These are phyloP conservation scores for Helobdella robusta DNA, from an alignment of 2,888 invertebrate species.

Conservation along the genomic window DNA sequence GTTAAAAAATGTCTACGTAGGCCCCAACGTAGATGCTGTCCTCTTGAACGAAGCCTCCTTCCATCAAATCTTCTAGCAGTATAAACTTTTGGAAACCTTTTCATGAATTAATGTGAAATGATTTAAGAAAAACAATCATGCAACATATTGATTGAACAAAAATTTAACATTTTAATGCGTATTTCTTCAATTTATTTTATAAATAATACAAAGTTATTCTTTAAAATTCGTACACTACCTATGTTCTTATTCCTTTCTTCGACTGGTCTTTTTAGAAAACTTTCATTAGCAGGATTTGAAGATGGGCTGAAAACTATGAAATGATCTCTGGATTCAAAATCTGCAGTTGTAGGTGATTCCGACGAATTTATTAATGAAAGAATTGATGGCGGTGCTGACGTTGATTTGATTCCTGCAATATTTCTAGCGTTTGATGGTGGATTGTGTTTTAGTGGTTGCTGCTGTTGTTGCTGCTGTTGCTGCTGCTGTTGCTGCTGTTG, in stretches of 20 bases:
- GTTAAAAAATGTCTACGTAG: conserved; percentile 23
- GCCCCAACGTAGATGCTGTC: conserved; percentile 28
- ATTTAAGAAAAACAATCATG: not conserved
- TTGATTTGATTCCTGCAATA: too few species aligned
- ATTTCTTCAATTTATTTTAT: too few species aligned
- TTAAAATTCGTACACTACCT: conserved; percentile 1
- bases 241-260: conserved; percentile 14
- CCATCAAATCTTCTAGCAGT: conserved; percentile 17
- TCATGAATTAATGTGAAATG: not conserved
- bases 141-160: not conserved
- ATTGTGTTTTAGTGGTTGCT: too few species aligned
- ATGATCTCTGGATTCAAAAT: conserved; percentile 2
- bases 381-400: too few species aligned
- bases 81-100: conserved; percentile 29
- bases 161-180: not conserved
- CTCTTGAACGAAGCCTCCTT: conserved; percentile 25
- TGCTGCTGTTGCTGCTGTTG: not conserved
- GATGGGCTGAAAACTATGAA: not conserved
- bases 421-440: too few species aligned
- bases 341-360: too few species aligned
- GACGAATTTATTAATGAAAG: too few species aligned
- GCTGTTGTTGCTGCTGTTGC: not conserved
- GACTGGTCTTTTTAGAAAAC: conserved; percentile 8
- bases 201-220: not conserved
- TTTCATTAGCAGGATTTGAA: conserved; percentile 11